Conservation (phyloP, 2,113 vertebrate genomes). For the Boulengeromyrus knoepffleri region DNA sequence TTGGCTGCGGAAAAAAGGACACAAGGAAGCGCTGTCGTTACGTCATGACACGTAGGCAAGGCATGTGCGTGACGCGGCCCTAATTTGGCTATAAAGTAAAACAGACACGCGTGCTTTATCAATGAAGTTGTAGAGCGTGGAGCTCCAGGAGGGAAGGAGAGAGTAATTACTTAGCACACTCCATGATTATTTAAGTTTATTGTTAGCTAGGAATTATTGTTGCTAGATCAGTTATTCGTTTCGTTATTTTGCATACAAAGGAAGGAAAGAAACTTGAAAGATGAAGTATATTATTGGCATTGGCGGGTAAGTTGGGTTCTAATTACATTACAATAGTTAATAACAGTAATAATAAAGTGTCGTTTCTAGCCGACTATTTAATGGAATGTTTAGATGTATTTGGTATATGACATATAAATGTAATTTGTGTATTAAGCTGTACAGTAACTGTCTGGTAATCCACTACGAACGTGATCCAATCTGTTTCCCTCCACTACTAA, state of each 20-base stretch:
- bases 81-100: constrained; percentile 23
- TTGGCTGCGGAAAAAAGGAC: constrained; percentile 19
- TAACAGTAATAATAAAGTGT: not conserved
- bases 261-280: constrained; percentile 8
- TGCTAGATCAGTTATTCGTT: not conserved
- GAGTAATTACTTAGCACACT: not conserved
- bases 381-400: not conserved
- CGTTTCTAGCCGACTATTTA: not conserved
- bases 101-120: constrained; percentile 33
- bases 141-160: not conserved
- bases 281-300: constrained; percentile 72
- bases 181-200: not conserved
- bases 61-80: constrained; percentile 16
- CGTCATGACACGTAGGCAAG: not conserved
- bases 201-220: not conserved
- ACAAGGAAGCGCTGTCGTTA: not conserved
- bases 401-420: not conserved
- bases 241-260: not conserved
- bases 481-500: not conserved
- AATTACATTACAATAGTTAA: not conserved
- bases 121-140: constrained; percentile 42
- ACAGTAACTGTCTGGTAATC: not conserved
- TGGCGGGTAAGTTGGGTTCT: constrained; percentile 58
- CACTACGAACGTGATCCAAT: not conserved
- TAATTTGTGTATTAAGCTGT: not conserved